Evolutionary conservation across 30 jellyfish, hydroid and myxozoan genomes (phyloP).

Genomic region (Chironex yamaguchii): DNA sequence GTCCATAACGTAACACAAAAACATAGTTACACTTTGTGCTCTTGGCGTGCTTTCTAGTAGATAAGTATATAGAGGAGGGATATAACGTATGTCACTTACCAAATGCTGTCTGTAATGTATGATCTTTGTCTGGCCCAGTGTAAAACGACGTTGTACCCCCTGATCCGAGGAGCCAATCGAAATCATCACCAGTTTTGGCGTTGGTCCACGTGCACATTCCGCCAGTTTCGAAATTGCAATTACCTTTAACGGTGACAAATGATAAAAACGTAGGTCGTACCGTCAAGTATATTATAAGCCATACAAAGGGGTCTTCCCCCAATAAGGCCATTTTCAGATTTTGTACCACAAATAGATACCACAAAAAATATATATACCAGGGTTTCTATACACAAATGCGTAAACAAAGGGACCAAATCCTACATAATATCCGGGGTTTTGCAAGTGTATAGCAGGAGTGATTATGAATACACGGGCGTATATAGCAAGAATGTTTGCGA

Average conservation of each 20-base stretch:
- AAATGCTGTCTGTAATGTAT: conserved; percentile 82
- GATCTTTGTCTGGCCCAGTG: conserved; percentile 94
- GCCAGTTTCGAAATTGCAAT: conserved; percentile 93
- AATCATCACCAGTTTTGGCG: conserved; percentile 79
- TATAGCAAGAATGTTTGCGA: no score
- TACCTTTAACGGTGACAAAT: conserved; percentile 44
- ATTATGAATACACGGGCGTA: no score
- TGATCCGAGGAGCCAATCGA: conserved; percentile 95
- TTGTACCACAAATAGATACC: not conserved
- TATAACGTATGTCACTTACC: conserved; percentile 48
- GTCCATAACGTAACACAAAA: not conserved
- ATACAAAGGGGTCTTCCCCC: no score
- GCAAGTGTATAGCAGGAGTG: no score
- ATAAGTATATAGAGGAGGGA: not conserved
- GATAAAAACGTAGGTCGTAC: not conserved
- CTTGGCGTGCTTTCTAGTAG: no score
- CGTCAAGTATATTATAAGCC: not conserved
- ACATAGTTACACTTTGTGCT: no score
- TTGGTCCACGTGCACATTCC: conserved; percentile 86
- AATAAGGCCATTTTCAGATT: not conserved
- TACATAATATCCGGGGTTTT: no score
- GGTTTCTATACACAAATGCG: no score
- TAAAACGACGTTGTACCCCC: conserved; percentile 79
- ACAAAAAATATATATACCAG: not conserved
- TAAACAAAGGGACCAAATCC: no score